Percentiles rank a stretch among this genome's conserved stretches.
Conservation (phyloP, 1,140 invertebrate species). For the Sitophilus oryzae region DNA sequence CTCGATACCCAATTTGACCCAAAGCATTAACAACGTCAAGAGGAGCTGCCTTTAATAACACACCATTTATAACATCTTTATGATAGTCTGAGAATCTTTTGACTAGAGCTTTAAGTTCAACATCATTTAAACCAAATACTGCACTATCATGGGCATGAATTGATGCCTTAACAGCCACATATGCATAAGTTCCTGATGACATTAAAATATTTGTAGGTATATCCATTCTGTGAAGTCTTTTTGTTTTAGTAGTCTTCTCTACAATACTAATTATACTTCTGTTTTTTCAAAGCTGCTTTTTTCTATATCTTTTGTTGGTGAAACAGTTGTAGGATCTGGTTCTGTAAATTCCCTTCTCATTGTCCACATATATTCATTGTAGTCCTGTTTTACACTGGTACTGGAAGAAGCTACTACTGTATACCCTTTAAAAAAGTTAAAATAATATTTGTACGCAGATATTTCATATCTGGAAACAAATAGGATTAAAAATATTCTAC, state of each 20-base stretch:
- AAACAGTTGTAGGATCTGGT: slow-evolving; percentile 54
- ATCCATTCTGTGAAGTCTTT: slow-evolving; percentile 41
- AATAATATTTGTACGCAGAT: not conserved
- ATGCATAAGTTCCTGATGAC: slow-evolving; percentile 53
- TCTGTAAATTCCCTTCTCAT: slow-evolving; percentile 82
- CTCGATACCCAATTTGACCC: slow-evolving; percentile 67
- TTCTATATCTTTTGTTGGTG: slow-evolving; percentile 22
- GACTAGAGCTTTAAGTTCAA: slow-evolving; percentile 59
- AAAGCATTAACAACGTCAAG: slow-evolving; percentile 64
- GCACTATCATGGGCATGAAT: slow-evolving; percentile 63
- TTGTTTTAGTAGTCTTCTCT: no score
- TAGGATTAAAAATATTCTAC: slow-evolving; percentile 1
- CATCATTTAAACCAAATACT: slow-evolving; percentile 65
- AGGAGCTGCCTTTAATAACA: slow-evolving; percentile 59
- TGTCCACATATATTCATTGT: slow-evolving; percentile 88
- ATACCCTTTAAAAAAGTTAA: slow-evolving; percentile 51
- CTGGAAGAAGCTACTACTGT: slow-evolving; percentile 80
- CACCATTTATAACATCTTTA: slow-evolving; percentile 60
- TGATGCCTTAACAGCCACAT: slow-evolving; percentile 72
- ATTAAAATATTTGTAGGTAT: slow-evolving; percentile 40
- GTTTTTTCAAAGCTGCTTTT: slow-evolving; percentile 17
- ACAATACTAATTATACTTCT: slow-evolving; percentile 10
- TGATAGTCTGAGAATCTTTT: slow-evolving; percentile 59
- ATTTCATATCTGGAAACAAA: not conserved
- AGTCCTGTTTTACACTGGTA: slow-evolving; percentile 76